A percentile compares a stretch with the other conserved stretches of the same genome.
Conservation (phyloP, 2,113 vertebrate species). For the Psilopogon haemacephalus region DNA sequence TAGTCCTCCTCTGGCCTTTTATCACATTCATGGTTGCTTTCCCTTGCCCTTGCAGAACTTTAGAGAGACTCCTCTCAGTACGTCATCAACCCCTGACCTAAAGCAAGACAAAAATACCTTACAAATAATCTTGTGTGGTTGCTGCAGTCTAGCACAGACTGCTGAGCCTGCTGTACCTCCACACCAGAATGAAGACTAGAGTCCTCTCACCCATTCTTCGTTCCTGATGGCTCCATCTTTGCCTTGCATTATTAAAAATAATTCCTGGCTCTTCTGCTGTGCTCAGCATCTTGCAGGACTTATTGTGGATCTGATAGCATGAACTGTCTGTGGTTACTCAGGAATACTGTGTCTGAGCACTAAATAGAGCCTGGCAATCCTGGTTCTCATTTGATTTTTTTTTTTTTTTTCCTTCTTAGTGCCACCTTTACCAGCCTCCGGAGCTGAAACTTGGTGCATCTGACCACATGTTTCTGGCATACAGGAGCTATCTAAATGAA, state of each 20-base stretch:
- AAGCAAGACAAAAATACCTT: not conserved
- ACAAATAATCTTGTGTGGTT: not conserved
- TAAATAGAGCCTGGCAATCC: not conserved
- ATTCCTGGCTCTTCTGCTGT: not conserved
- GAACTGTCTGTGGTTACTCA: not conserved
- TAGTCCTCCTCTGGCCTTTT: conserved; percentile 26
- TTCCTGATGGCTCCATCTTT: not conserved
- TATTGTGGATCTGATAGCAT: not conserved
- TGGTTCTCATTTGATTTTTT: not conserved
- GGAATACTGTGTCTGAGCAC: not conserved
- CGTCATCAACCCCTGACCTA: not conserved
- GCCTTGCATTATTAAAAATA: not conserved
- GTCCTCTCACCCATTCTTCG: not conserved
- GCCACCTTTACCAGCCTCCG: not conserved
- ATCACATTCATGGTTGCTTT: not conserved
- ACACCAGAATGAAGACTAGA: not conserved
- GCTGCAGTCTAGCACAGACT: not conserved
- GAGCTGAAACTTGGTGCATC: not conserved
- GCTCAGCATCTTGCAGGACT: not conserved
- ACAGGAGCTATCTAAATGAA: not conserved
- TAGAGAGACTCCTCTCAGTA: not conserved
- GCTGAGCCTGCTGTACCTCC: not conserved
- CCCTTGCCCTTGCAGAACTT: conserved; percentile 27
- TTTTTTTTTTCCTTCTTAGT: not conserved
- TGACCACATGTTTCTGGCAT: not conserved